These are phyloP conservation scores for Dicerorhinus sumatrensis DNA, from an alignment of 2,113 vertebrate genomes.

Conservation along the genomic window DNA sequence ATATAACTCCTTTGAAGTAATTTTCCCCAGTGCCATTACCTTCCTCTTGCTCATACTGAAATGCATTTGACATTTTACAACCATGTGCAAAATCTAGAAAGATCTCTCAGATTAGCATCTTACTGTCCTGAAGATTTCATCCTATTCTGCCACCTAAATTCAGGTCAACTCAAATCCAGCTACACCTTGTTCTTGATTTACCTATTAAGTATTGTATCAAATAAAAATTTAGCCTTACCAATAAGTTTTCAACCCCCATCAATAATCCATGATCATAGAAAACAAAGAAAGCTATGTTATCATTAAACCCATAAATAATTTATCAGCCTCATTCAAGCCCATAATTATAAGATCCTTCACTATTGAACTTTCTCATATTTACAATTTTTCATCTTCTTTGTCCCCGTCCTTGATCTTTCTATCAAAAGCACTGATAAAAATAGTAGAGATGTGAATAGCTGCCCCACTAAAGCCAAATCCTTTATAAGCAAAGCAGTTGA, in stretches of 20 bases:
- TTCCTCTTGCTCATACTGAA: not conserved
- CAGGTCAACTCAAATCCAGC: not conserved
- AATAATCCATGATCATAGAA: not conserved
- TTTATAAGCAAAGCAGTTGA: constrained; percentile 31
- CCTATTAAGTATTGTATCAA: not conserved
- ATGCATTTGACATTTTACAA: not conserved
- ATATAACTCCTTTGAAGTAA: not conserved
- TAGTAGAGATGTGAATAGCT: not conserved
- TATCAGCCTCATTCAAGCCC: not conserved
- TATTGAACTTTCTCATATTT: not conserved
- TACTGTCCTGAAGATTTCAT: not conserved
- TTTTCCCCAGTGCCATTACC: not conserved
- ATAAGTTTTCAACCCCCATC: not conserved
- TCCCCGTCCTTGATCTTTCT: not conserved
- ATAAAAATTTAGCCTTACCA: not conserved
- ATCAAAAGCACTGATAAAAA: not conserved
- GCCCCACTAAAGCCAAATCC: not conserved
- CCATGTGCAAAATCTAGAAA: not conserved
- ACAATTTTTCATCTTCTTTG: not conserved
- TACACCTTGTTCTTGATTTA: not conserved
- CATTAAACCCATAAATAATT: constrained; percentile 15
- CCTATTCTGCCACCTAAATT: not conserved
- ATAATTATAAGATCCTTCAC: not conserved
- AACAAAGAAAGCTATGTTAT: constrained; percentile 26
- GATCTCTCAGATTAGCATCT: not conserved